Evolutionary conservation across 2,888 invertebrate genomes (phyloP).

Genomic region (Hirtodrosophila duncani): DNA sequence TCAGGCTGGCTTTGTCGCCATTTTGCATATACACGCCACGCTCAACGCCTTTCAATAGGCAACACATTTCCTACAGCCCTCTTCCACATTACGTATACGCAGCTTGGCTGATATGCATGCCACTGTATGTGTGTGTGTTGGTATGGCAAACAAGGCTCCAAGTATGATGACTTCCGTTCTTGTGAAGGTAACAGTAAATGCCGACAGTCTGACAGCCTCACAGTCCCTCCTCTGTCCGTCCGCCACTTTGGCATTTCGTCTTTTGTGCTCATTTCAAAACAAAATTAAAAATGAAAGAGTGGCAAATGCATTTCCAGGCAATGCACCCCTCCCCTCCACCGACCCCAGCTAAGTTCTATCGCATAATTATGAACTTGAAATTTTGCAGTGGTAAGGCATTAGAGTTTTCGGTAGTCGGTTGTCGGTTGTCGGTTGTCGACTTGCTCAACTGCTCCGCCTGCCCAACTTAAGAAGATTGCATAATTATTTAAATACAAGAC

Average conservation of each 20-base stretch:
- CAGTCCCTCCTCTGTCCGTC: not conserved
- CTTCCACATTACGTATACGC: conserved; percentile 59
- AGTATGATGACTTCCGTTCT: conserved; percentile 66
- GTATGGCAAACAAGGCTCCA: conserved; percentile 62
- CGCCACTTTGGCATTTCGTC: conserved; percentile 23
- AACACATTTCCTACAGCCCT: conserved; percentile 17
- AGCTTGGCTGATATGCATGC: conserved; percentile 19
- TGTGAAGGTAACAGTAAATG: too few relatives aligned
- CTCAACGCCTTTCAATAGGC: conserved; percentile 66
- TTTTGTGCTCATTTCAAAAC: conserved; percentile 58
- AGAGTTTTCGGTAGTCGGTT: not conserved
- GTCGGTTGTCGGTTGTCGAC: conserved; percentile 26
- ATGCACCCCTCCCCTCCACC: conserved; percentile 12
- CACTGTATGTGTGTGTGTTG: too few relatives aligned
- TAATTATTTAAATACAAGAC: conserved; percentile 63
- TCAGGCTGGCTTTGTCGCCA: conserved; percentile 74
- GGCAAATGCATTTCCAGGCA: conserved; percentile 42
- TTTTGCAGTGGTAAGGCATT: conserved; percentile 16
- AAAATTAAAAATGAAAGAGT: conserved; percentile 55
- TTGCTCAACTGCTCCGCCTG: conserved; percentile 21
- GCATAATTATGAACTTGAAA: conserved; percentile 75
- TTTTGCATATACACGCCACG: conserved; percentile 73
- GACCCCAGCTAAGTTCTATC: conserved; percentile 12
- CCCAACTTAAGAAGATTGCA: conserved; percentile 40
- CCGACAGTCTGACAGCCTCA: conserved; percentile 37